phyloP scores from a whole-genome alignment of 2,797 vertebrate genomes.

The Leucoraja ocellata region DNA sequence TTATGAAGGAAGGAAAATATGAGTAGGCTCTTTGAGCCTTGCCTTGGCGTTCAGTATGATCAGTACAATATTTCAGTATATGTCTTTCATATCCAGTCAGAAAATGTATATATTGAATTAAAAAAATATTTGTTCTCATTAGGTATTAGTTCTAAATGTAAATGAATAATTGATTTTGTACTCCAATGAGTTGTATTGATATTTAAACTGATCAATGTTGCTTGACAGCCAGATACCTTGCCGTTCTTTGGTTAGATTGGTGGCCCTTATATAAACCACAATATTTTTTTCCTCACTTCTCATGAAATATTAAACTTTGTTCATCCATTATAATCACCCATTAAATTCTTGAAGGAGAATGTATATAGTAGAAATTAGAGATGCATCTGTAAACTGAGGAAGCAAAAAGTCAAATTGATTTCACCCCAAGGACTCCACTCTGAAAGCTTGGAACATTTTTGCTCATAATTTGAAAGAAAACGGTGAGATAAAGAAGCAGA shows the following conservation, averaged over 20 bases:
- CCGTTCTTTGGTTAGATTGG: neutral
- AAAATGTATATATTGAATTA: neutral
- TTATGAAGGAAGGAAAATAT: too few species aligned
- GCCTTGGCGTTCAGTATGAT: too few species aligned
- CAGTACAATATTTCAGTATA: too few species aligned
- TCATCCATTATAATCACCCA: neutral
- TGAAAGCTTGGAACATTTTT: neutral
- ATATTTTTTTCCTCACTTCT: neutral
- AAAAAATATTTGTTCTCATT: neutral
- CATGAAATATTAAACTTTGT: neutral
- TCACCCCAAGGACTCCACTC: neutral
- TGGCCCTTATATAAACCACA: too few species aligned
- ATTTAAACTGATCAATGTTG: neutral
- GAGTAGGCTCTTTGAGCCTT: too few species aligned
- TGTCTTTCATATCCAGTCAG: neutral
- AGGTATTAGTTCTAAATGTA: neutral
- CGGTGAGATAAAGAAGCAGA: neutral
- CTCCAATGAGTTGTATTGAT: neutral
- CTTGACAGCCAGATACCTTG: neutral
- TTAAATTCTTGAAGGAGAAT: neutral
- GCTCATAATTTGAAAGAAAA: neutral
- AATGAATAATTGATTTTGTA: neutral
- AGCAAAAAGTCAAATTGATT: neutral
- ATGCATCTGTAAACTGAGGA: neutral
- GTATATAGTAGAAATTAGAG: neutral